Evolutionary conservation across 2,113 vertebrate genomes (phyloP).

Genomic region (Dermatemys mawii): DNA sequence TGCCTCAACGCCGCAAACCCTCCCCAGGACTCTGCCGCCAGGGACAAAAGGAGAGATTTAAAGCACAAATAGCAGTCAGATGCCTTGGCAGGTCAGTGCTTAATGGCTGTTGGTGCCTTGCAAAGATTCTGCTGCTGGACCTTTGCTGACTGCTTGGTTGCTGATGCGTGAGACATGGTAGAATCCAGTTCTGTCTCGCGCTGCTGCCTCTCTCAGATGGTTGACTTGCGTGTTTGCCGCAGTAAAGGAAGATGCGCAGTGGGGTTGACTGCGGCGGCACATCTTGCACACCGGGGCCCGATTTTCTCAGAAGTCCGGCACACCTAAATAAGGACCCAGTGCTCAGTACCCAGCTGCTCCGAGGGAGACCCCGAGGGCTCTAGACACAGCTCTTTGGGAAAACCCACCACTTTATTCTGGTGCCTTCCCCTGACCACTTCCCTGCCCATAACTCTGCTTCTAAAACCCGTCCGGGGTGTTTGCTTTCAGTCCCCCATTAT

Average conservation of each 20-base stretch:
- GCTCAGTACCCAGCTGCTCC: neutral
- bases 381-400: neutral
- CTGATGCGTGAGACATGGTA: too few relatives aligned
- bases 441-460: neutral
- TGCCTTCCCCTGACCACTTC: neutral
- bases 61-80: neutral
- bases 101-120: neutral
- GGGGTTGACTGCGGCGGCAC: neutral
- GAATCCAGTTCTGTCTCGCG: too few relatives aligned
- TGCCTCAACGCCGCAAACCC: neutral
- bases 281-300: neutral
- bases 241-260: neutral
- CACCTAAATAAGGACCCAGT: neutral
- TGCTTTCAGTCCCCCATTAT: neutral
- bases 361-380: neutral
- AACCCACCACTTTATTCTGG: neutral
- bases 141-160: neutral
- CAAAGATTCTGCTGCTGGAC: neutral
- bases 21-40: accelerated
- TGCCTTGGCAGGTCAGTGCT: neutral
- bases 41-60: neutral
- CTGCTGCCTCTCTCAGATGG: too few relatives aligned
- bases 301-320: neutral
- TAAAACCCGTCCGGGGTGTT: neutral
- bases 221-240: neutral